phyloP scores from a whole-genome alignment of 1,140 invertebrate genomes.

The Micrasema minimum region DNA sequence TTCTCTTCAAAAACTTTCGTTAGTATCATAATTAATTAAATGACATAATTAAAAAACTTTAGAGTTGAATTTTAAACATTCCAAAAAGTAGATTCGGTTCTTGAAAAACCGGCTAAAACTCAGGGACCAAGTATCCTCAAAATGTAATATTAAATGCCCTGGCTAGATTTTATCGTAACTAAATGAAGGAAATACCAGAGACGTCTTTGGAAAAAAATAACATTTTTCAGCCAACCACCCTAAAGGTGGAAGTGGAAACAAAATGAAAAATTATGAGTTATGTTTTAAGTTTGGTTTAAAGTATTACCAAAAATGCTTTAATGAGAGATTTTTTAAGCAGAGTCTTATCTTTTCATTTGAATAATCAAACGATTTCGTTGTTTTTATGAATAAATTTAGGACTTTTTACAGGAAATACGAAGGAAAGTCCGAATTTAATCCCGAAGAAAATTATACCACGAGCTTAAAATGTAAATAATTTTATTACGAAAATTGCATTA shows the following conservation, averaged over 20 bases:
- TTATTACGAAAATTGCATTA: too few species aligned
- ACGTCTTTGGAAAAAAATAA: constrained; percentile 11
- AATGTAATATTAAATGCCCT: background rate
- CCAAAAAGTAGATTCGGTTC: constrained; percentile 19
- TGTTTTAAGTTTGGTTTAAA: constrained; percentile 29
- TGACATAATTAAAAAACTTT: constrained; percentile 49
- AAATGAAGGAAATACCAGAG: constrained; percentile 1
- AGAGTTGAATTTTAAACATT: constrained; percentile 27
- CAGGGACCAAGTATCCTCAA: background rate
- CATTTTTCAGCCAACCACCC: constrained; percentile 29
- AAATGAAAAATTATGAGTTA: constrained; percentile 35
- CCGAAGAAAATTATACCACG: too few species aligned
- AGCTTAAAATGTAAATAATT: too few species aligned
- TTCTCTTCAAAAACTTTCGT: constrained; percentile 16
- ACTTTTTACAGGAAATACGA: too few species aligned
- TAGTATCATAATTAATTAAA: constrained; percentile 43
- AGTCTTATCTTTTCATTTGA: constrained; percentile 1
- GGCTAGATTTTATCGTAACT: constrained; percentile 4
- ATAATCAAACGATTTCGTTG: too few species aligned
- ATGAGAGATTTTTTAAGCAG: constrained; percentile 11
- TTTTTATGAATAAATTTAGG: too few species aligned
- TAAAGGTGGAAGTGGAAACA: constrained; percentile 28
- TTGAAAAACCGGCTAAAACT: constrained; percentile 8
- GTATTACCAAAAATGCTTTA: constrained; percentile 18
- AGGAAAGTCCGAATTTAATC: too few species aligned